phyloP scores from a whole-genome alignment of 2,113 vertebrate species.

The Cardinalis cardinalis region DNA sequence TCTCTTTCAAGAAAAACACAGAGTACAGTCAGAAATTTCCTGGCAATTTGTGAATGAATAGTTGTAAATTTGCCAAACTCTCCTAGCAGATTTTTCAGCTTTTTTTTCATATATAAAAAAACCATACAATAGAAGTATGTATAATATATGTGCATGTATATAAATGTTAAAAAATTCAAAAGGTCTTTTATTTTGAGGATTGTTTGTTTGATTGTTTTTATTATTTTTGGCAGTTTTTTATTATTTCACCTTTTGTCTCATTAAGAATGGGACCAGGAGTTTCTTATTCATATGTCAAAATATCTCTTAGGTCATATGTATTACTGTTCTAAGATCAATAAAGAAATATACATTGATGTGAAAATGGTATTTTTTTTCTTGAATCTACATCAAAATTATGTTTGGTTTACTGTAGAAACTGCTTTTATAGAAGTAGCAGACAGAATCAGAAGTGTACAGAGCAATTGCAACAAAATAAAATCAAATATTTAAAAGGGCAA shows the following conservation, averaged over 20 bases:
- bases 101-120: too few species aligned
- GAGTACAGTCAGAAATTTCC: conserved; percentile 4
- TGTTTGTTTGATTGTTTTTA: not conserved
- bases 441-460: not conserved
- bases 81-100: not conserved
- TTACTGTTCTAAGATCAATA: not conserved
- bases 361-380: not conserved
- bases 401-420: not conserved
- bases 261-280: not conserved
- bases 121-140: not conserved
- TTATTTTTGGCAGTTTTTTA: not conserved
- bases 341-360: not conserved
- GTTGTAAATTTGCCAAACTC: not conserved
- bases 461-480: not conserved
- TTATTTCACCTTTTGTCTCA: not conserved
- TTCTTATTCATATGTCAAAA: not conserved
- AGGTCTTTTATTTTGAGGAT: not conserved
- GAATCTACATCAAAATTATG: not conserved
- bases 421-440: not conserved
- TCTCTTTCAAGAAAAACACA: not conserved
- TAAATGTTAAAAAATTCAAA: not conserved
- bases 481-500: not conserved
- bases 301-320: not conserved
- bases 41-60: conserved; percentile 26
- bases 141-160: not conserved